Base-by-base conservation (phyloP, 2,113 vertebrate genomes). In the Clarias magur region DNA sequence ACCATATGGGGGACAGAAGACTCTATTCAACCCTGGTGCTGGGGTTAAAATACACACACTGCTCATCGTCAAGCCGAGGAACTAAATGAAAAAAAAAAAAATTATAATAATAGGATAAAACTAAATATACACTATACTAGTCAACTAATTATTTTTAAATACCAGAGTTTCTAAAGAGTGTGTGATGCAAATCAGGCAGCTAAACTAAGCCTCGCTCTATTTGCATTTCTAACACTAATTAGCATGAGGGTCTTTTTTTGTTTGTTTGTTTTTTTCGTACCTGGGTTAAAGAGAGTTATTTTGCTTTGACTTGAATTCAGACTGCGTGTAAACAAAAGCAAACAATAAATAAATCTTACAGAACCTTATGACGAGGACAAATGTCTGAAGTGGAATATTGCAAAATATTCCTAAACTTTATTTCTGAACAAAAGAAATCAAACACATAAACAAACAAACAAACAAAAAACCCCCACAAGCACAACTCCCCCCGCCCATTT, bases 1-100 rank as follows among this genome's bases (percentile, higher is more conserved):
- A 65, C 62, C 86, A 83, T 83, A 83, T 83, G 70, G 79, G 79
- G 88, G 34, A 67, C 60, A 8, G 76, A n/a, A 30, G 82, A 73
- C 84, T 25, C 81, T 19, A 78, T 54, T 67, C 42, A 65, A 21
- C 23, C 48, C 82, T 8, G 56, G 57, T 12, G 79, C 38, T 60
- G 12, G 57, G 4, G 56, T 21, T 73, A 56, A 54, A 54, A n/a
- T 30, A 25, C 19, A 38, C 19, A 38, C n/a, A 73, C 42, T 54
- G 73, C 73, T 54, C 12, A 54, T 53, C 42, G 1, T 53, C 5
- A n/a, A n/a, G 70, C 3, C 17, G 19, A 23, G 70, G 3, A 38
- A 73, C 3, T 4, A 68, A 68, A 48, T 48, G 0, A 48, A 42
- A 48, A 48, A 8, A 48, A 48, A 1, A 48, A n/a, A n/a, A n/a